Percentiles rank a stretch among this genome's conserved stretches.
Conservation (phyloP, 2,797 vertebrate species). For the Oophaga sylvatica region DNA sequence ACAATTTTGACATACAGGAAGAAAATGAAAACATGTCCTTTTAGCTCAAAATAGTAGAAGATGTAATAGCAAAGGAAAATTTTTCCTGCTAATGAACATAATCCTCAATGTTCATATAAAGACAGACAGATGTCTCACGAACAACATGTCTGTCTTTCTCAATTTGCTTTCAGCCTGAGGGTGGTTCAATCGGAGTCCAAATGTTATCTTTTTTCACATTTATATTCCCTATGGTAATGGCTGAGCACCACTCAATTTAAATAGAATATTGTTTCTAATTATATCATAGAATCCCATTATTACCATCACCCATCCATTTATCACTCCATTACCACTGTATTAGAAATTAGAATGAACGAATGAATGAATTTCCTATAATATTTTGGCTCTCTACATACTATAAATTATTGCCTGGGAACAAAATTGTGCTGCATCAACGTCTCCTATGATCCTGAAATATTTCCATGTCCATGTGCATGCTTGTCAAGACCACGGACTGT, state of each 20-base stretch:
- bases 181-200: background rate
- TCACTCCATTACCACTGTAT: background rate
- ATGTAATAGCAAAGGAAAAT: background rate
- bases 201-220: background rate
- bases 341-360: background rate
- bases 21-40: no score
- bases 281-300: background rate
- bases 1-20: no score
- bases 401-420: background rate
- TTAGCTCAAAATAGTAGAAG: no score
- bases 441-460: background rate
- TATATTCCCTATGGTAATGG: background rate
- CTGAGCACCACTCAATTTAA: background rate
- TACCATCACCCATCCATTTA: background rate
- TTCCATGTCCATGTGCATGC: background rate
- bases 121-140: background rate
- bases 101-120: background rate
- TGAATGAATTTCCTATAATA: background rate
- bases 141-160: background rate
- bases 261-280: background rate
- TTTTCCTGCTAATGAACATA: background rate
- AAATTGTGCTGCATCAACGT: background rate
- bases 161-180: background rate
- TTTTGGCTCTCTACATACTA: background rate
- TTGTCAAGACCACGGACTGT: background rate